Conservation (phyloP, 2,888 invertebrate species). For the Nudaria mundana region DNA sequence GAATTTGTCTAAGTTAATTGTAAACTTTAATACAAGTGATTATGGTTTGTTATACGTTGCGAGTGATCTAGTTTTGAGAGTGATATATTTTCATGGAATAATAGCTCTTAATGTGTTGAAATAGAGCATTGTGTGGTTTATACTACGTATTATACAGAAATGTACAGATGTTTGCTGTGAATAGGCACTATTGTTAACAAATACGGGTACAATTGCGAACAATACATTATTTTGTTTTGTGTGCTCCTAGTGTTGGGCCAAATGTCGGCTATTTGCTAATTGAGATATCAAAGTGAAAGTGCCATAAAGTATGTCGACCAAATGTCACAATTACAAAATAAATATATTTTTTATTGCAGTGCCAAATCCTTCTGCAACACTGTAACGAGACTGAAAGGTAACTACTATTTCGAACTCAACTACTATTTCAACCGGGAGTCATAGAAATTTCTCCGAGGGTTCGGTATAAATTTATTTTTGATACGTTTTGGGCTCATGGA, state of each 20-base stretch:
- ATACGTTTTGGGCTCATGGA: too few relatives aligned
- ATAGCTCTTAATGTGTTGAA: constrained; percentile 8
- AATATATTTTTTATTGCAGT: not conserved
- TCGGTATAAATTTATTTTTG: too few relatives aligned
- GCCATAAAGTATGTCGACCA: constrained; percentile 43
- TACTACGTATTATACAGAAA: constrained; percentile 1
- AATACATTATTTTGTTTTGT: constrained; percentile 71
- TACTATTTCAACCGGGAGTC: too few relatives aligned
- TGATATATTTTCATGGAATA: constrained; percentile 13
- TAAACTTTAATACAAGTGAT: constrained; percentile 2
- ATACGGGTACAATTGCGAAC: constrained; percentile 73
- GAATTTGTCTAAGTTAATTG: constrained; percentile 14
- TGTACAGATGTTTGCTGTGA: constrained; percentile 61
- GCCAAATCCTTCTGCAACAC: too few relatives aligned
- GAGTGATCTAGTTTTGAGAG: not conserved
- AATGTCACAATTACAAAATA: constrained; percentile 29
- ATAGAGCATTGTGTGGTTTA: constrained; percentile 9
- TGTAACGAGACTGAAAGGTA: too few relatives aligned
- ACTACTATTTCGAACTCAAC: too few relatives aligned
- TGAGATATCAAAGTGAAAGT: constrained; percentile 53
- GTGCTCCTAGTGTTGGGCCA: constrained; percentile 59
- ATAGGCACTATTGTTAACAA: constrained; percentile 71
- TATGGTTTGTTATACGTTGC: constrained; percentile 7
- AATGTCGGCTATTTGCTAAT: constrained; percentile 74
- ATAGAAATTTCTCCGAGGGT: too few relatives aligned